These are phyloP conservation scores for Chironomus striatipennis DNA, from an alignment of 1,140 invertebrate genomes.

Conservation along the genomic window DNA sequence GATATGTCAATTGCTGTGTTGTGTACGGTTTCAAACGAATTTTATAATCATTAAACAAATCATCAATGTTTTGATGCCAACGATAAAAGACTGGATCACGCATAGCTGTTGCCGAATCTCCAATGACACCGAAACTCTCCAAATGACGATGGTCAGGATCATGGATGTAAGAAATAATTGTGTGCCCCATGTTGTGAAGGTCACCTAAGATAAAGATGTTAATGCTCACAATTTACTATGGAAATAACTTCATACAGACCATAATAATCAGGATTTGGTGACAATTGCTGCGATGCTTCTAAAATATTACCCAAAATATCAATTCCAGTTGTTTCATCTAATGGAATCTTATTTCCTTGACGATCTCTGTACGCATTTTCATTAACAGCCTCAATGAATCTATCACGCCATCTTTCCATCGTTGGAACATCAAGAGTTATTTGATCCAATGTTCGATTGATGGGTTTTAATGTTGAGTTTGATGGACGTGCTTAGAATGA, in stretches of 20 bases:
- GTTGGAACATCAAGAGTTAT: constrained; percentile 30
- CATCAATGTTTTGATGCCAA: constrained; percentile 67
- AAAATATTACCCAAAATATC: constrained; percentile 44
- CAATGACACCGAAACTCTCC: constrained; percentile 53
- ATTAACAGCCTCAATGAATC: constrained; percentile 60
- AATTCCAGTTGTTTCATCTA: constrained; percentile 45
- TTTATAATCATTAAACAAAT: constrained; percentile 71
- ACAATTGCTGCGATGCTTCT: constrained; percentile 43
- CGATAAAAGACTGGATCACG: constrained; percentile 72
- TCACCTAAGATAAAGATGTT: constrained; percentile 49
- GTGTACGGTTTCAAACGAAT: constrained; percentile 54
- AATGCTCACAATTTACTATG: constrained; percentile 39
- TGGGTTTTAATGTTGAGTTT: constrained; percentile 28
- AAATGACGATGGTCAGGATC: constrained; percentile 47
- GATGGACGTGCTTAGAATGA: constrained; percentile 37
- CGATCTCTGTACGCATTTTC: constrained; percentile 46
- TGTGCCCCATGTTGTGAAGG: constrained; percentile 51
- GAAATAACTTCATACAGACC: constrained; percentile 48
- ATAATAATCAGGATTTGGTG: constrained; percentile 57
- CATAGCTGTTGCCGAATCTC: constrained; percentile 57
- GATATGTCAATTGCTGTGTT: constrained; percentile 39
- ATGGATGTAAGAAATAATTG: constrained; percentile 47
- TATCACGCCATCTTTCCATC: constrained; percentile 51
- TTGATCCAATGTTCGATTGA: constrained; percentile 29
- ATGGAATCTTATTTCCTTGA: constrained; percentile 36